phyloP scores from a whole-genome alignment of 2,797 vertebrate genomes.

The Peromyscus aztecus region DNA sequence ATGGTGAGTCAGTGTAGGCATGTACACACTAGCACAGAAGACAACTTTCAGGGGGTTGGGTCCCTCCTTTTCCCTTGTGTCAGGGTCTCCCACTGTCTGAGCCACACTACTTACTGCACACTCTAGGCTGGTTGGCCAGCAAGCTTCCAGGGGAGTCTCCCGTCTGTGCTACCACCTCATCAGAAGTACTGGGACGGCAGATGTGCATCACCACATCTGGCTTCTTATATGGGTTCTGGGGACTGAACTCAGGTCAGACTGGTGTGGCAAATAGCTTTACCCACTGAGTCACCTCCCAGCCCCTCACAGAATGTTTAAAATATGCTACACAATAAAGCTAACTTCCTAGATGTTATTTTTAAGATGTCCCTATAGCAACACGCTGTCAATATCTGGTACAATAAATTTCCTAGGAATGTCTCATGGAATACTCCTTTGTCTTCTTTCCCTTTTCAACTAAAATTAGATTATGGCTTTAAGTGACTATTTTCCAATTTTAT shows the following conservation, averaged over 20 bases:
- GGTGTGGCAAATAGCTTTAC: background rate
- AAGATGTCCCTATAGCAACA: background rate
- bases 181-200: background rate
- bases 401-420: background rate
- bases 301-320: background rate
- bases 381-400: background rate
- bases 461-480: constrained; percentile 18
- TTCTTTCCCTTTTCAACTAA: constrained; percentile 50
- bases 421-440: background rate
- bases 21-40: too few relatives aligned
- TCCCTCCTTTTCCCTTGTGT: background rate
- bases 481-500: constrained; percentile 28
- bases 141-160: background rate
- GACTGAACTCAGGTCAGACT: background rate
- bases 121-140: background rate
- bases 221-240: background rate
- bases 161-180: background rate
- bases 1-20: too few relatives aligned
- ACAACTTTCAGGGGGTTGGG: background rate
- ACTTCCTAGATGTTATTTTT: background rate
- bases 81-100: background rate
- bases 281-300: background rate
- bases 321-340: background rate
- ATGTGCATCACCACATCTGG: too few relatives aligned
- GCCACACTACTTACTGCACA: background rate